phyloP scores from a whole-genome alignment of 2,113 vertebrate species.

The Menura novaehollandiae region DNA sequence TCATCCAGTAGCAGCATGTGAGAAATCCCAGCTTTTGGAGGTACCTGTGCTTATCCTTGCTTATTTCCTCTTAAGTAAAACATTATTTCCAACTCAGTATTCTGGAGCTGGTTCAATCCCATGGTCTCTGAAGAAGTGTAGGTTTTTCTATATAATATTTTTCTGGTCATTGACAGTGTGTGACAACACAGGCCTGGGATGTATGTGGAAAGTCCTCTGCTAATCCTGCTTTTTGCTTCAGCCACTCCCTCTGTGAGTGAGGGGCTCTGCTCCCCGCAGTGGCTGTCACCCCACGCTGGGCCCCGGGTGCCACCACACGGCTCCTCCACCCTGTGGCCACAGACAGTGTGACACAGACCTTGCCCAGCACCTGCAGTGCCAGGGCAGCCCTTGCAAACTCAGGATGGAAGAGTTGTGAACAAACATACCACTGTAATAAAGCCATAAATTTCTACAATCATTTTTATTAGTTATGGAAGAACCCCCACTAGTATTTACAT shows the following conservation, averaged over 20 bases:
- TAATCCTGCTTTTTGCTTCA: background rate
- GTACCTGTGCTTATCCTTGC: background rate
- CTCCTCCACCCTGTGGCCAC: background rate
- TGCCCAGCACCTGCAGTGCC: accelerated
- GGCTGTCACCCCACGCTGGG: background rate
- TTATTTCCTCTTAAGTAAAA: background rate
- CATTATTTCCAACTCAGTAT: background rate
- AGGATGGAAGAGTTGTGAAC: background rate
- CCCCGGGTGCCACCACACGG: background rate
- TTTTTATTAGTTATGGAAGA: constrained; percentile 90
- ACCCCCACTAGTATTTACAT: constrained; percentile 88
- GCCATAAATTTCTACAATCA: constrained; percentile 77
- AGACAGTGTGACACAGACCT: background rate
- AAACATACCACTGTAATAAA: background rate
- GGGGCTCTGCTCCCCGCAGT: background rate
- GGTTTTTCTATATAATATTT: accelerated
- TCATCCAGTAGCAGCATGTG: background rate
- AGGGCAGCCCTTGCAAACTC: background rate
- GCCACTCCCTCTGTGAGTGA: accelerated
- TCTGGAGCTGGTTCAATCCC: background rate
- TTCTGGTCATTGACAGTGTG: background rate
- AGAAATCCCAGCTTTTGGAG: background rate
- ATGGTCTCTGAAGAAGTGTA: accelerated
- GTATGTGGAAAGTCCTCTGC: background rate
- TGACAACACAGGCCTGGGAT: background rate